phyloP scores from a whole-genome alignment of 2,888 invertebrate species.

The Allolobophora icterica region DNA sequence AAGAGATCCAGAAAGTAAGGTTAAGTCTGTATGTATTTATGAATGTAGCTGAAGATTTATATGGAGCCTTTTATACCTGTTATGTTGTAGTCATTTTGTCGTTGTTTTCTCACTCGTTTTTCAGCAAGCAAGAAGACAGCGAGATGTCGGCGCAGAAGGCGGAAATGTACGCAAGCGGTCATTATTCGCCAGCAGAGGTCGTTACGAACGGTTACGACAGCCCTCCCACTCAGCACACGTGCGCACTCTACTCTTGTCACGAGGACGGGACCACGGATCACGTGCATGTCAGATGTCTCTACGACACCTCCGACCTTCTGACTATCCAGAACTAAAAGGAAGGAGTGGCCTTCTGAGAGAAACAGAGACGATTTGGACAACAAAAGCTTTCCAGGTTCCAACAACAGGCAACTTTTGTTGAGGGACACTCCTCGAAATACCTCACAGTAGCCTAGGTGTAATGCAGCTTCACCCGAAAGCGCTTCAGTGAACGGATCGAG shows the following conservation, averaged over 20 bases:
- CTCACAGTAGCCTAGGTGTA: neutral
- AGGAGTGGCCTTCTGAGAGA: neutral
- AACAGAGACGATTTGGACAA: neutral
- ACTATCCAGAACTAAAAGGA: neutral
- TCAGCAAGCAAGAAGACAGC: neutral
- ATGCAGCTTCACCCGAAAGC: neutral
- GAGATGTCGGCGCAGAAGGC: neutral
- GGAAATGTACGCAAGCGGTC: neutral
- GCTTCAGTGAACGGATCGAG: neutral
- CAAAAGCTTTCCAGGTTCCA: too few species aligned
- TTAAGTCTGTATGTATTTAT: neutral
- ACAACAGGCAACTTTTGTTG: too few species aligned
- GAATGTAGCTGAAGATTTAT: neutral
- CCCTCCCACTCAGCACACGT: neutral
- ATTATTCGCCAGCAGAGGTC: neutral
- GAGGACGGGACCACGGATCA: neutral
- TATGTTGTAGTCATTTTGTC: neutral
- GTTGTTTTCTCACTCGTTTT: neutral
- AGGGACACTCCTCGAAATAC: neutral
- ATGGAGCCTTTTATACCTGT: too few species aligned
- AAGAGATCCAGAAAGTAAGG: too few species aligned
- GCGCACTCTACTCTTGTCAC: constrained; percentile 18
- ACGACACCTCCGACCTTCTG: constrained; percentile 6
- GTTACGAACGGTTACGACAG: neutral
- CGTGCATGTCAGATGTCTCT: neutral